Conservation (phyloP, 2,113 vertebrate genomes). For the Columba janthina region DNA sequence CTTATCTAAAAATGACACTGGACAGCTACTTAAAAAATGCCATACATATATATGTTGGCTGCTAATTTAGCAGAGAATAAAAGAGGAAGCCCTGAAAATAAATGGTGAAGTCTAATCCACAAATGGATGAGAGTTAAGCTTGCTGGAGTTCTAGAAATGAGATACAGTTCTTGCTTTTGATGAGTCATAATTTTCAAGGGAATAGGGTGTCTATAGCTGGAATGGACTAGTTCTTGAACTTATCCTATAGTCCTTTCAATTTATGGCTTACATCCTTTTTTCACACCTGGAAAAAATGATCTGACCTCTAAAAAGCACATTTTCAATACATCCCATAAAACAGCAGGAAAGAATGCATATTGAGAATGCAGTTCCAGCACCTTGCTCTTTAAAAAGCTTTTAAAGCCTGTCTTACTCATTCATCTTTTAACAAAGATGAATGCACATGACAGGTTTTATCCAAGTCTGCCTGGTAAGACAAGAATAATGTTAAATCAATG, state of each 20-base stretch:
- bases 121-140: not conserved
- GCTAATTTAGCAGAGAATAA: not conserved
- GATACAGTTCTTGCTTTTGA: conserved; percentile 47
- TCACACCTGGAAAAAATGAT: conserved; percentile 63
- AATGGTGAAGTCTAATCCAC: not conserved
- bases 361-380: conserved; percentile 74
- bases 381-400: conserved; percentile 78
- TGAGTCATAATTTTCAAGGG: conserved; percentile 53
- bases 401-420: conserved; percentile 74
- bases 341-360: conserved; percentile 72
- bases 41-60: not conserved
- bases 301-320: conserved; percentile 76
- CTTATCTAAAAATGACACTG: not conserved
- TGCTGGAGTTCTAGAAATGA: conserved; percentile 18
- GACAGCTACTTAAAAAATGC: not conserved
- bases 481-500: conserved; percentile 73
- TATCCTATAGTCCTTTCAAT: conserved; percentile 62
- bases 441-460: conserved; percentile 62
- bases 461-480: conserved; percentile 40
- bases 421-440: conserved; percentile 77
- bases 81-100: not conserved
- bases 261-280: conserved; percentile 60
- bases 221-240: conserved; percentile 57
- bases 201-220: not conserved
- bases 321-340: conserved; percentile 73